Evolutionary conservation across 2,888 invertebrate species (phyloP).

Genomic region (Diogma glabrata): DNA sequence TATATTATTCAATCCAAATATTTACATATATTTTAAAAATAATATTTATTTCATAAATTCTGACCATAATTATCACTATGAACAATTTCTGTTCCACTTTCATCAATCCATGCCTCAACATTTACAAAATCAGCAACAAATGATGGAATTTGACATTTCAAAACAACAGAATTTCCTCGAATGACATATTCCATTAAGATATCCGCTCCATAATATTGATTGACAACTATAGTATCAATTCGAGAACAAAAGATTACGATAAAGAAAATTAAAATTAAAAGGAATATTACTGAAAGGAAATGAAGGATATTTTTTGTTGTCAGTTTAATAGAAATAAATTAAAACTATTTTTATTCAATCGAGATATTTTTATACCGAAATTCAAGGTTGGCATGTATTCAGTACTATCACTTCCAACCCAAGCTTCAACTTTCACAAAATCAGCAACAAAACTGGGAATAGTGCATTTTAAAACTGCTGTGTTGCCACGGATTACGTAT

Average conservation of each 20-base stretch:
- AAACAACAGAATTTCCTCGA: conserved; percentile 55
- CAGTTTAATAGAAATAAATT: too few relatives aligned
- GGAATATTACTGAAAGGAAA: too few relatives aligned
- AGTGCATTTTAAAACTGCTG: conserved; percentile 77
- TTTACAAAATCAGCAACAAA: conserved; percentile 62
- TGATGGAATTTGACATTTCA: conserved; percentile 63
- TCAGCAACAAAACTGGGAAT: conserved; percentile 85
- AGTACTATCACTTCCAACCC: conserved; percentile 55
- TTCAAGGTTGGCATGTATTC: conserved; percentile 57
- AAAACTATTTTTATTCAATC: too few relatives aligned
- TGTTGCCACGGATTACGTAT: conserved; percentile 79
- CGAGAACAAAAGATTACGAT: not conserved
- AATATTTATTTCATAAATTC: conserved; percentile 14
- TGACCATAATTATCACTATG: conserved; percentile 34
- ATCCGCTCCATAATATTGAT: conserved; percentile 60
- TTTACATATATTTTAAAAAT: not conserved
- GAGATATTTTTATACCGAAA: conserved; percentile 48
- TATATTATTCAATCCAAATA: not conserved
- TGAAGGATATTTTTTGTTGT: too few relatives aligned
- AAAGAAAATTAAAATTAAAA: not conserved
- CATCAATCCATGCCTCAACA: conserved; percentile 59
- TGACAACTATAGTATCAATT: conserved; percentile 44
- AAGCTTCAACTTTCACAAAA: conserved; percentile 80
- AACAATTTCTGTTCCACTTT: conserved; percentile 34
- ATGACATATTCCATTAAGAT: conserved; percentile 64